Evolutionary conservation across 1,140 invertebrate species (phyloP), one percentile per base, ranked within the genome.

Genomic region (Nebria ingens): DNA sequence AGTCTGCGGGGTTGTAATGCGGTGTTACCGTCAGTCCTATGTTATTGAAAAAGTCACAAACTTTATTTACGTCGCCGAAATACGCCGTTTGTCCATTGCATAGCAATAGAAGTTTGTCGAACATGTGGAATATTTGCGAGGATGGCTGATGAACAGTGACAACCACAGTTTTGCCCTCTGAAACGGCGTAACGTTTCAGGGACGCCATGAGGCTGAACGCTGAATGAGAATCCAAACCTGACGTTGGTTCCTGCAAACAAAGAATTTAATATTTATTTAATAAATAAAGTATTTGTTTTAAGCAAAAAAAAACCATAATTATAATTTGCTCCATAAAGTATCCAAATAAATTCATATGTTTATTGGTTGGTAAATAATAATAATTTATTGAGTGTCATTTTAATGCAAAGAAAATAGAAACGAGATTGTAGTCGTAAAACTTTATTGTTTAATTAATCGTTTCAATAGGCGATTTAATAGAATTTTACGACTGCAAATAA

Each of bases 91-190:
- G 79, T 38, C 89, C 88, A 57, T 83, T 80, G 62, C 83, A 85
- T 12, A 92, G 71, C 19, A 91, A 70, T n/a, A 91, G 70, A 49
- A 91, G 71, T 67, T 85, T 86, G 71, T 87, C 87, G 66, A 91
- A 91, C 77, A 88, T 85, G 71, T 89, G 85, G 69, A 92, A 93
- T 70, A 92, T 90, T 70, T 90, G 86, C 49, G 88, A 91, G 25
- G 88, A 91, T 0, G 89, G 89, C 68, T 93, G 89, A 70, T 93
- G 89, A 11, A 92, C 84, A 19, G 88, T 89, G 19, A 89, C 79
- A 25, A 92, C 82, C 22, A 92, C 80, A 1, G 86, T 88, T 70
- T 91, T 92, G 51, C 86, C 81, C 68, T 87, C 85, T 57, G 85
- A 79, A 55, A 83, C 79, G 0, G 87, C 87, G 61, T 86, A 89